A percentile compares a stretch with the other conserved stretches of the same genome.
phyloP scores from a whole-genome alignment of 2,113 vertebrate genomes.

The Xenopus laevis region DNA sequence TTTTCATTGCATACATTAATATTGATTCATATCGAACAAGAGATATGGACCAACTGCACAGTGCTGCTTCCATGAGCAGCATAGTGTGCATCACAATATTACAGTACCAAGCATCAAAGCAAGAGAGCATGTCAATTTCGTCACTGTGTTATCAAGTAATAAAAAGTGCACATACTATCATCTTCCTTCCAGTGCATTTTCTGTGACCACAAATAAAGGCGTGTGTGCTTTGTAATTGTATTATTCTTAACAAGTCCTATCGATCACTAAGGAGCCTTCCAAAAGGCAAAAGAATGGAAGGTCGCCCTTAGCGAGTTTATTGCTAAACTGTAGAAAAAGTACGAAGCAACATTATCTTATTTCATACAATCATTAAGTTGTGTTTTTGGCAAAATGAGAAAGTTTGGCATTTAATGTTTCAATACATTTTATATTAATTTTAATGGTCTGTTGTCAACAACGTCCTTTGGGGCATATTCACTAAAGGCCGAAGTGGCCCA shows the following conservation, averaged over 20 bases:
- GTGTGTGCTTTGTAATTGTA: constrained; percentile 66
- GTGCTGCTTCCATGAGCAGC: constrained; percentile 72
- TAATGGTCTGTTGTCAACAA: no score
- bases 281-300: constrained; percentile 20
- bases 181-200: constrained; percentile 74
- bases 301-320: constrained; percentile 48
- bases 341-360: constrained; percentile 59
- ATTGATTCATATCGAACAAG: constrained; percentile 74
- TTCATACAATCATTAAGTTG: neutral
- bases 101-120: constrained; percentile 76
- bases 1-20: constrained; percentile 74
- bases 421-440: no score
- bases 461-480: no score
- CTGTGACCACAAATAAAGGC: constrained; percentile 67
- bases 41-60: constrained; percentile 73
- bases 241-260: constrained; percentile 41
- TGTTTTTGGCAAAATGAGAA: constrained; percentile 69
- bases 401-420: constrained; percentile 56
- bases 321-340: constrained; percentile 70
- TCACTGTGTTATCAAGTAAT: constrained; percentile 67
- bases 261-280: constrained; percentile 7
- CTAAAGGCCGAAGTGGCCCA: no score
- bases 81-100: constrained; percentile 73
- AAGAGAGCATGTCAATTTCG: constrained; percentile 71
- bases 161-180: constrained; percentile 56